phyloP scores from a whole-genome alignment of 2,888 invertebrate species.

The Limnephilus rhombicus region DNA sequence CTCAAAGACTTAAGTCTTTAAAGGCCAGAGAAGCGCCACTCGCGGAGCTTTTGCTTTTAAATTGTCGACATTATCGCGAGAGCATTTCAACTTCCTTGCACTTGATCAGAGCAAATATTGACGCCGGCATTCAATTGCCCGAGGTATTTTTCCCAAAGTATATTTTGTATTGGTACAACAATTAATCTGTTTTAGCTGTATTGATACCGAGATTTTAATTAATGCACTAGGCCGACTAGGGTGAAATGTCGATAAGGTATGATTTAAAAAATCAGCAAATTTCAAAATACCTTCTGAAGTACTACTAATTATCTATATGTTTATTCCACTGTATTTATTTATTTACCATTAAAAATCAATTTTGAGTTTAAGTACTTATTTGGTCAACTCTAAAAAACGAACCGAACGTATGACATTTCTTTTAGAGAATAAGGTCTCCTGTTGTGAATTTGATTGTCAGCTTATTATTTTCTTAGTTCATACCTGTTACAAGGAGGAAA shows the following conservation, averaged over 20 bases:
- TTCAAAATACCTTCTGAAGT: too few species aligned
- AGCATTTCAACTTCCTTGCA: background rate
- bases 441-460: background rate
- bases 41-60: background rate
- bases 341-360: too few species aligned
- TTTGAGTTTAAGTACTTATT: too few species aligned
- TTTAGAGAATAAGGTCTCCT: background rate
- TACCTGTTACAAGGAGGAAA: background rate
- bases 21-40: slow-evolving; percentile 1
- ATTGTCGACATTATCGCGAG: background rate
- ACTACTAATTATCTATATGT: too few species aligned
- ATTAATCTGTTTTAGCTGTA: background rate
- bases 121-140: background rate
- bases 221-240: too few species aligned
- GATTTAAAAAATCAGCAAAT: too few species aligned
- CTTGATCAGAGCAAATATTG: background rate
- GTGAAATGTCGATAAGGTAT: background rate
- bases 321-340: too few species aligned
- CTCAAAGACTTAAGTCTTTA: background rate
- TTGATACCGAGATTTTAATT: background rate
- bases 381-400: too few species aligned
- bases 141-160: background rate
- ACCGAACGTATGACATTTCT: background rate
- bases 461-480: background rate
- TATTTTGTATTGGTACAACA: background rate